Conservation (phyloP, 2,888 invertebrate genomes). For the Polia nebulosa region DNA sequence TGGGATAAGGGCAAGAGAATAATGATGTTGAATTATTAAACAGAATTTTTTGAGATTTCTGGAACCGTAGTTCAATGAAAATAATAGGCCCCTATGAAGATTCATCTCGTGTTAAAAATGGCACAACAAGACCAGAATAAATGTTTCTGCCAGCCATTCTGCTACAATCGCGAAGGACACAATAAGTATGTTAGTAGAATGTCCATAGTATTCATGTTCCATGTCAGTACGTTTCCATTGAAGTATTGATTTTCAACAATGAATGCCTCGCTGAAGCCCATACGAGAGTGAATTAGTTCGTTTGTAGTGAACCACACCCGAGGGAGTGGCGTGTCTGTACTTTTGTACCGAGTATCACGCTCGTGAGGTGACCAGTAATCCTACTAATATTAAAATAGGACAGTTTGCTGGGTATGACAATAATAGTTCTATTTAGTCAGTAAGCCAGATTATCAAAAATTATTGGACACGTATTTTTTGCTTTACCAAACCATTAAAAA, state of each 20-base stretch:
- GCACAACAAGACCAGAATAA: neutral
- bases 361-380: neutral
- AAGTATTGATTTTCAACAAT: conserved; percentile 53
- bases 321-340: conserved; percentile 10
- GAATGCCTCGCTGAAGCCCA: conserved; percentile 35
- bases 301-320: conserved; percentile 33
- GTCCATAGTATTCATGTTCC: conserved; percentile 1
- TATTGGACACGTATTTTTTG: too few species aligned
- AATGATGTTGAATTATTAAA: too few species aligned
- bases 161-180: conserved; percentile 28
- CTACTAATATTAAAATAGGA: too few species aligned
- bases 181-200: conserved; percentile 6
- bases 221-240: conserved; percentile 48
- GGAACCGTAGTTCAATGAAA: too few species aligned
- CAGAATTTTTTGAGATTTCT: too few species aligned
- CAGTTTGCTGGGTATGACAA: too few species aligned
- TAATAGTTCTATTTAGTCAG: too few species aligned
- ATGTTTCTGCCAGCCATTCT: neutral
- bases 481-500: too few species aligned
- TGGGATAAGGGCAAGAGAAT: too few species aligned
- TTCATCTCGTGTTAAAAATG: neutral
- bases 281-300: conserved; percentile 31
- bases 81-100: too few species aligned
- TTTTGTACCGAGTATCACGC: neutral
- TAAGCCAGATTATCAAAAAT: too few species aligned